Evolutionary conservation across 2,113 vertebrate species (phyloP).

Genomic region (Sula dactylatra): DNA sequence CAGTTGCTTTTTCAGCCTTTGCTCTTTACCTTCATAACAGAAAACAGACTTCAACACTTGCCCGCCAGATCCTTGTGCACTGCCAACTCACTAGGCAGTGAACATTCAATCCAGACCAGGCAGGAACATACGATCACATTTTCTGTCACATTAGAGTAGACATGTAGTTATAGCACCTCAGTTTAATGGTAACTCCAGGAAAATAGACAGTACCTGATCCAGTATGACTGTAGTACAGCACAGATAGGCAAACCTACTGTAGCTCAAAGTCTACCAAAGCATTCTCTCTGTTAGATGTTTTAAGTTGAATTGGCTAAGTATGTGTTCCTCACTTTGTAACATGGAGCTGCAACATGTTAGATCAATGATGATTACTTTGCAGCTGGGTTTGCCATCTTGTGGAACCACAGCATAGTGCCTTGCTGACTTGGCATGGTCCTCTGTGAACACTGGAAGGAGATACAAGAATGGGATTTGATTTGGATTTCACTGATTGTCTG

Average conservation of each 20-base stretch:
- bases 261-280: neutral
- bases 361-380: neutral
- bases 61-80: neutral
- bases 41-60: neutral
- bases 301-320: neutral
- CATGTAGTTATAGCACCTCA: neutral
- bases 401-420: neutral
- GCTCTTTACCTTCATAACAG: neutral
- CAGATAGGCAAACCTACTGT: neutral
- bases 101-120: neutral
- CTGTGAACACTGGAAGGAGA: neutral
- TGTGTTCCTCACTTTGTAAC: neutral
- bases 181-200: neutral
- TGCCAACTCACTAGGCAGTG: neutral
- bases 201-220: neutral
- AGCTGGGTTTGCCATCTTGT: neutral
- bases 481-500: neutral
- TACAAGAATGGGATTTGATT: neutral
- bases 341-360: neutral
- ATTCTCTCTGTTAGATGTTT: neutral
- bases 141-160: neutral
- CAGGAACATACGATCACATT: neutral
- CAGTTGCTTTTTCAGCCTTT: slow-evolving; percentile 15
- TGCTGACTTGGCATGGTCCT: neutral
- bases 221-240: neutral